Evolutionary conservation across 2,888 invertebrate genomes (phyloP).

Genomic region (Rotaria sp.): DNA sequence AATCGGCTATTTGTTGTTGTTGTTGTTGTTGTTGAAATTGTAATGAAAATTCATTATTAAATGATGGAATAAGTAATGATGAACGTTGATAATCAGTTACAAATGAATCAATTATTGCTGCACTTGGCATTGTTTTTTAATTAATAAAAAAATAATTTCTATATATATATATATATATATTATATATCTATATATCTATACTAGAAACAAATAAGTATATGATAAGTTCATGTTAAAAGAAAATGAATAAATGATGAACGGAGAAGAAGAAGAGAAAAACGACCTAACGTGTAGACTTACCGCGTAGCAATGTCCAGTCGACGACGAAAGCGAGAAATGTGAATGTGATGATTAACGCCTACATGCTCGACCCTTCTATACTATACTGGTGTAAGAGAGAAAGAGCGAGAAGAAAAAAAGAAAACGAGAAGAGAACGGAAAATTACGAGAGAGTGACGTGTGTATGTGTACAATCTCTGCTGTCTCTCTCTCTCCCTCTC

Average conservation of each 20-base stretch:
- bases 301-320: constrained; percentile 11
- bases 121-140: not conserved
- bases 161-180: not conserved
- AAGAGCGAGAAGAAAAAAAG: not conserved
- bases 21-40: not conserved
- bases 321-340: not conserved
- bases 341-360: constrained; percentile 13
- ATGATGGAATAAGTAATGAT: not conserved
- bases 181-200: not conserved
- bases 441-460: not conserved
- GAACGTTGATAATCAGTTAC: not conserved
- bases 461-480: constrained; percentile 1
- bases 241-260: not conserved
- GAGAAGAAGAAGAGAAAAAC: not conserved
- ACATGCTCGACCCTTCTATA: constrained; percentile 8
- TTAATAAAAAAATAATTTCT: not conserved
- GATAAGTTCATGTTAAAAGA: not conserved
- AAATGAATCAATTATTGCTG: not conserved
- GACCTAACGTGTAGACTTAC: not conserved
- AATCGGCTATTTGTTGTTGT: not conserved
- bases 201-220: not conserved
- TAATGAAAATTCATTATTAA: not conserved
- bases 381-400: not conserved
- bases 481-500: not conserved
- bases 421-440: not conserved